phyloP scores from a whole-genome alignment of 2,888 invertebrate genomes.

The Nymphalis urticae region DNA sequence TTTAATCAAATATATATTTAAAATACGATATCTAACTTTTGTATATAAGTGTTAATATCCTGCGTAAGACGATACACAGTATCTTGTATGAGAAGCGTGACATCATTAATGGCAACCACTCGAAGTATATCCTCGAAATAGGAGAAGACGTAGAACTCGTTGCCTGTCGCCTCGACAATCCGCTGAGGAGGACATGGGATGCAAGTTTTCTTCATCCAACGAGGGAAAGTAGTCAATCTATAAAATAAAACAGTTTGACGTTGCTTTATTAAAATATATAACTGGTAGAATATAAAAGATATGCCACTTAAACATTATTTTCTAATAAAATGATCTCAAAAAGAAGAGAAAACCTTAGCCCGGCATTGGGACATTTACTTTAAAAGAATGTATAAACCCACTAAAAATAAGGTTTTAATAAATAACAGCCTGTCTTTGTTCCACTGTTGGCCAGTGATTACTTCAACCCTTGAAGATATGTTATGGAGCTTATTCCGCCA shows the following conservation, averaged over 20 bases:
- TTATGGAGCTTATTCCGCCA: too few relatives aligned
- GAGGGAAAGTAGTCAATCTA: slow-evolving; percentile 87
- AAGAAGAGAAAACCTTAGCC: too few relatives aligned
- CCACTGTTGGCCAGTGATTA: too few relatives aligned
- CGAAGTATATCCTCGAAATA: slow-evolving; percentile 90
- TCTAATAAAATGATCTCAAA: too few relatives aligned
- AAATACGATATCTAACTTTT: slow-evolving; percentile 66
- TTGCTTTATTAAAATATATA: not conserved
- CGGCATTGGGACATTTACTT: too few relatives aligned
- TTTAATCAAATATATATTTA: too few relatives aligned
- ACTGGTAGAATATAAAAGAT: not conserved
- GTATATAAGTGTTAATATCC: slow-evolving; percentile 84
- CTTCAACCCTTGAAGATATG: too few relatives aligned
- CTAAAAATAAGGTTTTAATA: too few relatives aligned
- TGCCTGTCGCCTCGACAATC: slow-evolving; percentile 79
- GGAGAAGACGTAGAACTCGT: slow-evolving; percentile 84
- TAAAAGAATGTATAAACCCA: too few relatives aligned
- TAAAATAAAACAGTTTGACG: too few relatives aligned
- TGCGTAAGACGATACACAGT: slow-evolving; percentile 84
- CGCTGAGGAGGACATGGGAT: slow-evolving; percentile 85
- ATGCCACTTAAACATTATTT: too few relatives aligned
- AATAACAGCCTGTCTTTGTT: too few relatives aligned
- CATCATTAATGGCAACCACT: slow-evolving; percentile 86
- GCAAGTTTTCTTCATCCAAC: slow-evolving; percentile 94
- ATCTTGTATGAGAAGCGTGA: slow-evolving; percentile 85